Evolutionary conservation across 1,140 invertebrate genomes (phyloP).

Genomic region (Marisa cornuarietis): DNA sequence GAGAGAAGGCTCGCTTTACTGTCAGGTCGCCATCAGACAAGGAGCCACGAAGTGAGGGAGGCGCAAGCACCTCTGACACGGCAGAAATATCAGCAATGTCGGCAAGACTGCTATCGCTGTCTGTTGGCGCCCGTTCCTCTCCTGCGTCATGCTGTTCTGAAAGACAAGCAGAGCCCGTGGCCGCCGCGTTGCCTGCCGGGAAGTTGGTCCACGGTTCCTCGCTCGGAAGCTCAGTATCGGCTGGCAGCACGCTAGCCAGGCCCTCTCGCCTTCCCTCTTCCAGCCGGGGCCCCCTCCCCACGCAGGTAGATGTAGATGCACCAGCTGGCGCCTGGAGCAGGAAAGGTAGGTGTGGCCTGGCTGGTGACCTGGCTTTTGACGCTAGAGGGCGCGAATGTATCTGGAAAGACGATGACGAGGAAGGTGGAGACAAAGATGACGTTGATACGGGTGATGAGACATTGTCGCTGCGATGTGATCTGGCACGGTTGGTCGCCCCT

Average conservation of each 20-base stretch:
- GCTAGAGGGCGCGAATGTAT: not conserved
- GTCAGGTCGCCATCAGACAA: not conserved
- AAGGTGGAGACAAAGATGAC: not conserved
- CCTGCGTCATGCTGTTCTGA: conserved; percentile 23
- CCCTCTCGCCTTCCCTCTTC: conserved; percentile 3
- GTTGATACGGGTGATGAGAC: not conserved
- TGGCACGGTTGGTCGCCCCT: too few species aligned
- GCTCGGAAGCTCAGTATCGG: not conserved
- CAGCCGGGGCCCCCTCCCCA: not conserved
- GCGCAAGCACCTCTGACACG: not conserved
- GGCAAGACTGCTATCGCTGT: conserved; percentile 3
- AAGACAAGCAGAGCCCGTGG: conserved; percentile 11
- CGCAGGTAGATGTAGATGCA: not conserved
- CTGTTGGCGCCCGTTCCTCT: not conserved
- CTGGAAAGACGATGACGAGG: not conserved
- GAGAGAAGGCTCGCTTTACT: too few species aligned
- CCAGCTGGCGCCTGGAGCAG: not conserved
- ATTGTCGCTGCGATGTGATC: too few species aligned
- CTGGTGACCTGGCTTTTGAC: conserved; percentile 1
- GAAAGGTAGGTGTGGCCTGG: conserved; percentile 8
- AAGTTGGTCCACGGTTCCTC: conserved; percentile 22
- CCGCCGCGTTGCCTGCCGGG: conserved; percentile 1
- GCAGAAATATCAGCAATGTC: conserved; percentile 16
- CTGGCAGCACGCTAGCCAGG: conserved; percentile 21
- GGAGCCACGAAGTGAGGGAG: not conserved